phyloP scores from a whole-genome alignment of 2,113 vertebrate species.

The Fregetta grallaria region DNA sequence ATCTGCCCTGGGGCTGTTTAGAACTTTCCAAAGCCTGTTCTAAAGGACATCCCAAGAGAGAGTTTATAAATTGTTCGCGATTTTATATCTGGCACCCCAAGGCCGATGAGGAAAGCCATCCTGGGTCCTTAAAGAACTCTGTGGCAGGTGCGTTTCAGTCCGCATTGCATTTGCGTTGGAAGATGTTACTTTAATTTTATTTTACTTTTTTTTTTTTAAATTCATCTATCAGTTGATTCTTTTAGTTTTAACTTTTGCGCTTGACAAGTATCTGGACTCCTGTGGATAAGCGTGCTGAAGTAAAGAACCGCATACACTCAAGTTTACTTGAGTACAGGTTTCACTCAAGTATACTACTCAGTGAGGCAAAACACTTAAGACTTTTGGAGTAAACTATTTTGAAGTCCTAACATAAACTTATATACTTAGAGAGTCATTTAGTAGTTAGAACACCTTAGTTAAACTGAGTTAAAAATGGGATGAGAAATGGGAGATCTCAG shows the following conservation, averaged over 20 bases:
- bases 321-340: no score
- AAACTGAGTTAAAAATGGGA: background rate
- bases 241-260: background rate
- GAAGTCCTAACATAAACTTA: background rate
- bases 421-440: background rate
- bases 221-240: rapidly evolving
- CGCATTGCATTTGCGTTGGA: background rate
- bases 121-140: background rate
- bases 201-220: no score
- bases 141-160: background rate
- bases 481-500: background rate
- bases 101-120: background rate
- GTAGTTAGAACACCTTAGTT: background rate
- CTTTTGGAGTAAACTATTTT: background rate
- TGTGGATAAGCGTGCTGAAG: background rate
- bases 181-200: background rate
- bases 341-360: background rate
- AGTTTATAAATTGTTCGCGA: background rate
- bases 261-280: background rate
- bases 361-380: background rate
- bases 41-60: background rate
- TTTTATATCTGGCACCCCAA: background rate
- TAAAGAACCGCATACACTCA: background rate
- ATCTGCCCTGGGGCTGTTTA: background rate
- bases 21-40: background rate